Percentiles rank a stretch among this genome's conserved stretches.
Evolutionary conservation across 37 sponge, comb jelly and placozoan genomes (phyloP).

Genomic region (Tethya wilhelma): DNA sequence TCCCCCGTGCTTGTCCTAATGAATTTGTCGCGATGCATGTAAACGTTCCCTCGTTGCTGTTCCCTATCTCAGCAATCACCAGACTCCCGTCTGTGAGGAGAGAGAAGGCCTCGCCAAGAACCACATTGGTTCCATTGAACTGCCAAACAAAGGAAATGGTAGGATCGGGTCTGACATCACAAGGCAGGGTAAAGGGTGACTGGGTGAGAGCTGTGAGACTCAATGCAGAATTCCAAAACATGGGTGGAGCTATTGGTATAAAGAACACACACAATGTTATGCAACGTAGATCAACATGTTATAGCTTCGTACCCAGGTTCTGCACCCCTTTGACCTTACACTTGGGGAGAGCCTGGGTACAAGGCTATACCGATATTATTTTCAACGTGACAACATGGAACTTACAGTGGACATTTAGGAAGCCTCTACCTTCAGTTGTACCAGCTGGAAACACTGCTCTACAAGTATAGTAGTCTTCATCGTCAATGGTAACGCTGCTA

Average conservation of each 20-base stretch:
- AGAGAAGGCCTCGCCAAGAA: not conserved
- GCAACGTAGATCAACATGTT: not conserved
- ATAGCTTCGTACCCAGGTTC: no score
- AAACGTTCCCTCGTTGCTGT: constrained; percentile 42
- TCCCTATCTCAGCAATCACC: constrained; percentile 10
- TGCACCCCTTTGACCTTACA: no score
- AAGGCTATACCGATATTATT: not conserved
- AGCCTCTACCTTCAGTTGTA: not conserved
- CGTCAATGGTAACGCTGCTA: not conserved
- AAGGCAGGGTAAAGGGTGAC: constrained; percentile 36
- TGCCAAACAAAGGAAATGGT: constrained; percentile 40
- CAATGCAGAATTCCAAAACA: not conserved
- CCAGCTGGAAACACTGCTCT: constrained; percentile 24
- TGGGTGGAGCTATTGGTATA: constrained; percentile 35
- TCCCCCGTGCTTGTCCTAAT: constrained; percentile 31
- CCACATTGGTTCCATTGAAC: constrained; percentile 8
- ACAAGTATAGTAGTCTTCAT: constrained; percentile 60
- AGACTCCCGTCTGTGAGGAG: constrained; percentile 49
- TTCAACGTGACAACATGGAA: not conserved
- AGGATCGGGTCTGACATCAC: constrained; percentile 22
- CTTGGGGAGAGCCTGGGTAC: not conserved
- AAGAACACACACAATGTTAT: not conserved
- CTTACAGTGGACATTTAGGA: constrained; percentile 40
- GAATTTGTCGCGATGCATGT: constrained; percentile 58
- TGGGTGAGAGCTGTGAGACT: constrained; percentile 16